Evolutionary conservation across 2,888 invertebrate genomes (phyloP).

Genomic region (Sympetrum striolatum): DNA sequence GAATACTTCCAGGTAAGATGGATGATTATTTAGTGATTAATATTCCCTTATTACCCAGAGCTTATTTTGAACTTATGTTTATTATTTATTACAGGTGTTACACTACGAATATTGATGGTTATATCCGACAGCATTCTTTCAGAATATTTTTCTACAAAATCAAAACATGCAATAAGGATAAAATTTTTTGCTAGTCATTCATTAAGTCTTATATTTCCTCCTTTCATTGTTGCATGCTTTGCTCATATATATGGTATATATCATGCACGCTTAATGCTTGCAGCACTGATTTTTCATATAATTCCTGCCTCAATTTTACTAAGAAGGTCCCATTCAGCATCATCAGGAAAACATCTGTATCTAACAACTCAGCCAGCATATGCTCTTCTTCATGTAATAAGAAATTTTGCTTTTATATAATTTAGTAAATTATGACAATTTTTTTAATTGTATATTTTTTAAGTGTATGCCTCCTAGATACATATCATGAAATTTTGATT

Average conservation of each 20-base stretch:
- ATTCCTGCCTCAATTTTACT: conserved; percentile 7
- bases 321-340: neutral
- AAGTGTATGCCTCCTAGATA: neutral
- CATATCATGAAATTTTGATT: no score
- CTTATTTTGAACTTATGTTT: neutral
- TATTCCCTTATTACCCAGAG: neutral
- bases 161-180: neutral
- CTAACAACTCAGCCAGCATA: conserved; percentile 23
- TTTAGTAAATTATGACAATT: neutral
- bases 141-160: neutral
- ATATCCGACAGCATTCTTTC: neutral
- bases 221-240: neutral
- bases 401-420: neutral
- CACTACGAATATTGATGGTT: neutral
- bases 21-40: neutral
- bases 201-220: neutral
- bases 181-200: neutral
- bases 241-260: neutral
- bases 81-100: neutral
- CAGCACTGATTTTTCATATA: neutral
- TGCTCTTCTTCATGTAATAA: conserved; percentile 15
- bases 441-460: neutral
- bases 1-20: neutral
- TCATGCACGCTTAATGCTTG: conserved; percentile 4
- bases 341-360: neutral